Evolutionary conservation across 1,140 invertebrate species (phyloP).

Genomic region (Temnothorax nylanderi): DNA sequence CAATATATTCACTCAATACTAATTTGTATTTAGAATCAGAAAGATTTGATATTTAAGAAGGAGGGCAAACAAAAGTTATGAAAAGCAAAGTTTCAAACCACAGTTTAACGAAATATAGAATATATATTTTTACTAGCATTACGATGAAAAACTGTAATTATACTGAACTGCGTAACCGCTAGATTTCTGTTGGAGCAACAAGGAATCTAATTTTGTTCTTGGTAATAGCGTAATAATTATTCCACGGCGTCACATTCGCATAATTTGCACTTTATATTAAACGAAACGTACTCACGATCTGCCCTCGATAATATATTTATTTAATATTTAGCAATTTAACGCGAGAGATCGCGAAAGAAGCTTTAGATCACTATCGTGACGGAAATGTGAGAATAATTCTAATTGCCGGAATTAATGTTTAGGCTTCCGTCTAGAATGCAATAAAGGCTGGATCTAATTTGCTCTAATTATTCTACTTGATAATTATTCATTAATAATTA

Average conservation of each 20-base stretch:
- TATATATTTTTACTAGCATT: too few species aligned
- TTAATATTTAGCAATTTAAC: slow-evolving; percentile 47
- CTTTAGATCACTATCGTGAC: slow-evolving; percentile 35
- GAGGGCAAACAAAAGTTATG: not conserved
- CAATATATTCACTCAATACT: not conserved
- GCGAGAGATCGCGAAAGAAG: slow-evolving; percentile 24
- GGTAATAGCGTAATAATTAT: slow-evolving; percentile 40
- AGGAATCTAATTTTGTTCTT: slow-evolving; percentile 29
- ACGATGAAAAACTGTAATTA: slow-evolving; percentile 26
- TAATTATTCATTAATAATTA: slow-evolving; percentile 52
- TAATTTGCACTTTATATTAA: slow-evolving; percentile 39
- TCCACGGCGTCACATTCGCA: slow-evolving; percentile 31
- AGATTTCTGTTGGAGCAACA: slow-evolving; percentile 11
- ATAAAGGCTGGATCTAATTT: slow-evolving; percentile 43
- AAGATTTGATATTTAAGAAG: slow-evolving; percentile 2
- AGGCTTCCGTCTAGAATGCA: slow-evolving; percentile 39
- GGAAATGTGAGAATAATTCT: slow-evolving; percentile 52
- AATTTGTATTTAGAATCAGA: not conserved
- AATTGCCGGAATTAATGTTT: slow-evolving; percentile 50
- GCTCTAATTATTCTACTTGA: slow-evolving; percentile 38
- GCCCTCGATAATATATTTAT: slow-evolving; percentile 50
- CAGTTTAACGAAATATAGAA: not conserved
- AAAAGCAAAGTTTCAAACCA: not conserved
- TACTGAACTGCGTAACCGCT: not conserved
- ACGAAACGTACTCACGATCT: slow-evolving; percentile 45